Evolutionary conservation across 1,140 invertebrate genomes (phyloP), one percentile per base, ranked within the genome.

Genomic region (Physella acuta): DNA sequence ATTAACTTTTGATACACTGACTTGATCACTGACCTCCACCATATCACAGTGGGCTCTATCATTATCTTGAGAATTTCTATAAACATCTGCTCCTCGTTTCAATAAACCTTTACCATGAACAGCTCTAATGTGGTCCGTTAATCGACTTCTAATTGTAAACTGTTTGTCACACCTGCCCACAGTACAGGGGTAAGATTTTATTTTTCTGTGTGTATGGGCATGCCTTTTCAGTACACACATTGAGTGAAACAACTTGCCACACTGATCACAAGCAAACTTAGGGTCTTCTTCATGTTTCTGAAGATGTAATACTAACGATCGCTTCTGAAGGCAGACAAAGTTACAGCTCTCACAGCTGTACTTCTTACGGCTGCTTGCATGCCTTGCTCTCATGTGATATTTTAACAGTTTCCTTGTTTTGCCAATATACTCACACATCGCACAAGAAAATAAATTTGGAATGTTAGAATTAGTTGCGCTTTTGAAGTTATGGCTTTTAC

Each of bases 201-300:
- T 33, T 55, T 66, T 66, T 17, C 33, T 66, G 33, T 66, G 63
- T 26, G 63, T 66, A 37, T 33, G 34, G 26, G 51, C 63, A 36
- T 66, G 63, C 24, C 63, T 11, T 55, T 66, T 66, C 28, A 66
- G 28, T 33, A 66, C 55, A n/a, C 63, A 20, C 63, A 66, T 66
- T 17, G 63, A 28, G 16, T 53, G 44, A 55, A 66, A 66, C 1
- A 66, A 31, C 26, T 66, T 66, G 26, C 63, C 63, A 36, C 63
- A 66, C 31, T 66, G 63, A 24, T 66, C 63, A 66, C 63, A 66
- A 17, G 63, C 63, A 66, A 66, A 66, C 49, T 66, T 66, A 3
- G 49, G 28, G 11, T 66, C 49, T 34, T 33, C 63, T 24, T 17
- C 44, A 55, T 66, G 63, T 30, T 34, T 66, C 24, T 30, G 51